These are phyloP conservation scores for Musca domestica DNA, from an alignment of 1,140 invertebrate species.

Conservation along the genomic window DNA sequence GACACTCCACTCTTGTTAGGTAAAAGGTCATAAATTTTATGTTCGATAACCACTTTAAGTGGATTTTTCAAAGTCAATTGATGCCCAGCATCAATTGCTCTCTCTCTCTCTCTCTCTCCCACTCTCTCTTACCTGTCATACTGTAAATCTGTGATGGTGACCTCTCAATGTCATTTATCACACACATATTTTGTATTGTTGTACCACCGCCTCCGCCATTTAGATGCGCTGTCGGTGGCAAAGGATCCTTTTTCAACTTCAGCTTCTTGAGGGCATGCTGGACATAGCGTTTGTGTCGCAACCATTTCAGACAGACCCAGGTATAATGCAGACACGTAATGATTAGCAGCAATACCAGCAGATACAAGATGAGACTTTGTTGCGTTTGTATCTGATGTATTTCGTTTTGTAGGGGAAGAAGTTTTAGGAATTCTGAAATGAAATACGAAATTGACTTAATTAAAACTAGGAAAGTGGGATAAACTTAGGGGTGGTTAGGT, in stretches of 20 bases:
- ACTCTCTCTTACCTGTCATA: slow-evolving; percentile 42
- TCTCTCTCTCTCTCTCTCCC: neutral
- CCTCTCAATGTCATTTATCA: slow-evolving; percentile 46
- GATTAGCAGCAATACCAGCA: slow-evolving; percentile 36
- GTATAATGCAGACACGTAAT: slow-evolving; percentile 34
- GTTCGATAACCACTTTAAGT: neutral
- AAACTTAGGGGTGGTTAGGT: too few relatives aligned
- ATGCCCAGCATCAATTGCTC: slow-evolving; percentile 9
- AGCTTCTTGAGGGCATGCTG: slow-evolving; percentile 32
- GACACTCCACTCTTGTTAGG: neutral
- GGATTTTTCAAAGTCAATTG: too few relatives aligned
- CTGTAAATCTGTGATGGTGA: slow-evolving; percentile 47
- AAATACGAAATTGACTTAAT: too few relatives aligned
- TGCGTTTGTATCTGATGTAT: slow-evolving; percentile 37
- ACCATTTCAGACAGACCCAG: slow-evolving; percentile 35
- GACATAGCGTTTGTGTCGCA: slow-evolving; percentile 33
- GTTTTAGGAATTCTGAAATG: slow-evolving; percentile 36
- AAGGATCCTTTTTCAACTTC: slow-evolving; percentile 22
- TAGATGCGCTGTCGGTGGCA: slow-evolving; percentile 22
- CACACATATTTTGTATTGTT: slow-evolving; percentile 47
- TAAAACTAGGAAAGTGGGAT: too few relatives aligned
- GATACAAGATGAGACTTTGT: slow-evolving; percentile 36
- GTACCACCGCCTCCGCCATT: slow-evolving; percentile 42
- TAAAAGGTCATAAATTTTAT: slow-evolving; percentile 7
- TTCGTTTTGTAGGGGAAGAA: slow-evolving; percentile 38